Evolutionary conservation across 35 echinoderm and acorn worm species (phyloP), one percentile per base, ranked within the genome.

Genomic region (Lytechinus pictus): DNA sequence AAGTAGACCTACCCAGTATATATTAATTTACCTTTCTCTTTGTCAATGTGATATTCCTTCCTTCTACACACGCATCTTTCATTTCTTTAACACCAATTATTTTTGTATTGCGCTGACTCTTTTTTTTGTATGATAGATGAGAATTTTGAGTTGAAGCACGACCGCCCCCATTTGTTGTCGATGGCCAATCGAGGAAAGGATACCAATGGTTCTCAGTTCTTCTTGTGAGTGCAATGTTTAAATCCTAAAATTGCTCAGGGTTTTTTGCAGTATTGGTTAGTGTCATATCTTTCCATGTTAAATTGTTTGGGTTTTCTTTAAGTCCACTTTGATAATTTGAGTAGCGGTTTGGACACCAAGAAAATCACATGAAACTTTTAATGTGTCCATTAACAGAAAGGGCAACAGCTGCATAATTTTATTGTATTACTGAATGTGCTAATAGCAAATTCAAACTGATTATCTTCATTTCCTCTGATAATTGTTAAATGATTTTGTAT

Each of bases 151-250:
- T n/a, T 97, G 94, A 99, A 99, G 58, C 98, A 99, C 94, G 98
- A 99, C 90, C 88, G 94, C 56, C 95, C 97, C 53, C 97, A 94
- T 96, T 95, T 99, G 54, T 92, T 99, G 52, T 99, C 98, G 87
- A 99, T 99, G 98, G 98, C 98, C 91, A 99, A 99, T 95, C 95
- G 98, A 94, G 98, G 98, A 90, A 99, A 99, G 94, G 98, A 99
- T 86, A 99, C 97, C 11, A 99, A 99, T 96, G 98, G 98, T 44
- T 99, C 98, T 19, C 98, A 99, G 93, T 99, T 99, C 92, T 99
- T 99, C 91, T 95, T 99, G 98, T 99, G 96, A 98, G 97, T 98
- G 94, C 16, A 79, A 11, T 58, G 9, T 1, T 44, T 44, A 44
- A 8, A 54, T 28, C 92, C n/a, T 8, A 21, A 13, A 52, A 91